These are phyloP conservation scores for Ptychadena robeensis DNA, from an alignment of 2,797 vertebrate genomes.

Conservation along the genomic window DNA sequence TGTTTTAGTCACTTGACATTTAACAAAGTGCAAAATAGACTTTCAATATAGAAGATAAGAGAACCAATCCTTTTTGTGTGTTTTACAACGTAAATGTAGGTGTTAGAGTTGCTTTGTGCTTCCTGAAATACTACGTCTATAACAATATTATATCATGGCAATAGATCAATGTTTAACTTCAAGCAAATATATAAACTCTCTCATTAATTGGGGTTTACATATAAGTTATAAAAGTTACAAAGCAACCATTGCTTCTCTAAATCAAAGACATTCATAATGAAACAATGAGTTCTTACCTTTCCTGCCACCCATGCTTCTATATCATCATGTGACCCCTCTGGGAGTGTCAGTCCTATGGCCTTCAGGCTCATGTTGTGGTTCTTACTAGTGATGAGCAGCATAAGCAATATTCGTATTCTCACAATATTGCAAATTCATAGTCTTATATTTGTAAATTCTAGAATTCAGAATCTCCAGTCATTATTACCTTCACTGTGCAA, in stretches of 20 bases:
- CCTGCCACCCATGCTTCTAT: too few species aligned
- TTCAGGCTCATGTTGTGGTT: too few species aligned
- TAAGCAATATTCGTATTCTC: too few species aligned
- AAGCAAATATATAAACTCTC: neutral
- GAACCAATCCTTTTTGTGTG: neutral
- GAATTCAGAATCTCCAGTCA: too few species aligned
- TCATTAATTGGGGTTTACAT: neutral
- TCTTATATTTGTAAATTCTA: too few species aligned
- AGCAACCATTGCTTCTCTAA: neutral
- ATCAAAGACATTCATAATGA: neutral
- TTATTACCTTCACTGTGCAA: too few species aligned
- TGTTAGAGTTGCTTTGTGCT: neutral
- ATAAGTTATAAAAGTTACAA: neutral
- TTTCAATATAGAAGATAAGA: neutral
- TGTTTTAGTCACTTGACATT: conserved; percentile 57
- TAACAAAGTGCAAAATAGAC: conserved; percentile 24
- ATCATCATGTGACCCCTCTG: too few species aligned
- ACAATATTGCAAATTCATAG: too few species aligned
- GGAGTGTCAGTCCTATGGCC: too few species aligned
- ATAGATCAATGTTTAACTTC: neutral
- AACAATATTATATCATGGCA: neutral
- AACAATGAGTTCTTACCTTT: too few species aligned
- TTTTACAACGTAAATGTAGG: conserved; percentile 1
- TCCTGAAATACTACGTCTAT: neutral
- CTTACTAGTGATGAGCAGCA: too few species aligned